Evolutionary conservation across 1,140 invertebrate genomes (phyloP).

Genomic region (Platyscapa corneri): DNA sequence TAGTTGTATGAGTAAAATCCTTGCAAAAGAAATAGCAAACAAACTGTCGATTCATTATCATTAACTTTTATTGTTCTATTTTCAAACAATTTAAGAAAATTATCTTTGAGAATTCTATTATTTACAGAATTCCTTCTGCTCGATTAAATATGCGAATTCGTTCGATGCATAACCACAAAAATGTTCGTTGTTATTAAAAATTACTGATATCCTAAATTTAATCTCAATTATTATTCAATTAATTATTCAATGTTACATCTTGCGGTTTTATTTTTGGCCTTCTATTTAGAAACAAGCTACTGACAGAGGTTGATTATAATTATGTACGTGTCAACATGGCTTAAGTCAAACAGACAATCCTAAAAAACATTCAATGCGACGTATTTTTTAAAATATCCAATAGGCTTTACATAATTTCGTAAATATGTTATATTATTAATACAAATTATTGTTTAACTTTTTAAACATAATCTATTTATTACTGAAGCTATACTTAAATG

Average conservation of each 20-base stretch:
- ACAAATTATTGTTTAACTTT: neutral
- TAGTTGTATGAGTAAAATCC: neutral
- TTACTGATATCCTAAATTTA: neutral
- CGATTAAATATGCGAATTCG: neutral
- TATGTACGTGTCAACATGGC: neutral
- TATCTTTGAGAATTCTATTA: neutral
- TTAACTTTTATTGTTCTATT: constrained; percentile 7
- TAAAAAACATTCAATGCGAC: neutral
- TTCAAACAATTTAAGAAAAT: neutral
- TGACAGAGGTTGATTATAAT: neutral
- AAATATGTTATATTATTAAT: neutral
- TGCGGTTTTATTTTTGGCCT: neutral
- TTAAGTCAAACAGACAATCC: neutral
- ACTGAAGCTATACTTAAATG: too few species aligned
- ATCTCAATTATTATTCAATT: neutral
- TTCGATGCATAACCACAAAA: neutral
- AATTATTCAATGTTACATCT: neutral
- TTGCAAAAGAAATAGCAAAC: constrained; percentile 9
- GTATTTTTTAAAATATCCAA: neutral
- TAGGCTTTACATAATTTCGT: neutral
- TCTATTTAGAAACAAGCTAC: neutral
- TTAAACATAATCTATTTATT: neutral
- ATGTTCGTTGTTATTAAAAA: neutral
- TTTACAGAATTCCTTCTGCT: neutral
- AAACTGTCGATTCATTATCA: neutral